phyloP scores from a whole-genome alignment of 1,140 invertebrate species.

The Lepidurus arcticus region DNA sequence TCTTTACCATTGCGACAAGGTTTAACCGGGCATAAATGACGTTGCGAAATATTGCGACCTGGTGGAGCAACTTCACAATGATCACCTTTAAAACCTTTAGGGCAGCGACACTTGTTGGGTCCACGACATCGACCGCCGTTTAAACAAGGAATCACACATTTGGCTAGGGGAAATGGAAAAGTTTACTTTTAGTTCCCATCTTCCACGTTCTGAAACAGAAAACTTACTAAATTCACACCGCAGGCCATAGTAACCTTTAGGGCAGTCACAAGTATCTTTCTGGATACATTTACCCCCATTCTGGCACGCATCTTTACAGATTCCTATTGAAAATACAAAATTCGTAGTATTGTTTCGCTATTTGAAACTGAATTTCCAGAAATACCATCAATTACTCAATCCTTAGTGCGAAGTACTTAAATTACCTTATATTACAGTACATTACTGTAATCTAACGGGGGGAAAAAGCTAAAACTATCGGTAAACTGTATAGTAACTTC shows the following conservation, averaged over 20 bases:
- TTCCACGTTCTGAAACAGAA: neutral
- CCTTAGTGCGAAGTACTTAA: neutral
- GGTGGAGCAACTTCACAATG: conserved; percentile 68
- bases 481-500: neutral
- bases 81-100: conserved; percentile 66
- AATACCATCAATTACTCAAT: conserved; percentile 26
- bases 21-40: conserved; percentile 58
- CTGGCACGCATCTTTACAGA: conserved; percentile 80
- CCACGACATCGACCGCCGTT: conserved; percentile 78
- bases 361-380: neutral
- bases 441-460: neutral
- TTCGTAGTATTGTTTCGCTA: neutral
- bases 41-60: conserved; percentile 49
- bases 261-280: conserved; percentile 83
- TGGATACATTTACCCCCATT: conserved; percentile 92
- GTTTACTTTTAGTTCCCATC: neutral
- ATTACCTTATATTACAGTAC: neutral
- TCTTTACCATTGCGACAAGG: conserved; percentile 60
- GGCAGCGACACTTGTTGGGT: conserved; percentile 77
- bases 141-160: conserved; percentile 79
- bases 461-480: neutral
- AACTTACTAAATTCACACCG: conserved; percentile 85
- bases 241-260: conserved; percentile 80
- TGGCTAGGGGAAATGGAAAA: conserved; percentile 53
- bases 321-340: conserved; percentile 57